Conservation (phyloP, 2,888 invertebrate genomes). For the Phyllotreta cruciferae region DNA sequence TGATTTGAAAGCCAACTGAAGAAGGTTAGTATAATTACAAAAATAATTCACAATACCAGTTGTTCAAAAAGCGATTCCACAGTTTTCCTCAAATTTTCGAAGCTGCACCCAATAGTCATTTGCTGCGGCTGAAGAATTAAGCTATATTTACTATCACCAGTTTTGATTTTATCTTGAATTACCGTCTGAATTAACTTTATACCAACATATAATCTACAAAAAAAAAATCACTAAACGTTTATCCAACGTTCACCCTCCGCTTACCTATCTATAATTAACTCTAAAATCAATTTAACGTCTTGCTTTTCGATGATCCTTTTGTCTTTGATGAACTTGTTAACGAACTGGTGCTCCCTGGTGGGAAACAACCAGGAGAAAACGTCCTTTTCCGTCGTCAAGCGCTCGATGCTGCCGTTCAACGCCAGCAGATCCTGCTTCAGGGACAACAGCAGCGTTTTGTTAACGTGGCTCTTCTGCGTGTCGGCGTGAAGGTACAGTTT, state of each 20-base stretch:
- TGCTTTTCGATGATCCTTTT: conserved; percentile 29
- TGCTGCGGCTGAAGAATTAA: conserved; percentile 33
- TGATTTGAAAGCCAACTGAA: no score
- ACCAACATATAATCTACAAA: conserved; percentile 38
- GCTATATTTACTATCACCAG: conserved; percentile 11
- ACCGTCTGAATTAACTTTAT: conserved; percentile 32
- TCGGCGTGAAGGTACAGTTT: not conserved
- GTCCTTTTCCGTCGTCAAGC: conserved; percentile 28
- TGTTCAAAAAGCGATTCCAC: conserved; percentile 13
- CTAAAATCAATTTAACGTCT: conserved; percentile 35
- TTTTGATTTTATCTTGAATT: conserved; percentile 21
- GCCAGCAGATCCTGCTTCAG: conserved; percentile 41
- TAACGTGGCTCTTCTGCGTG: conserved; percentile 36
- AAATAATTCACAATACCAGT: conserved; percentile 29
- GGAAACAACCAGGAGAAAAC: conserved; percentile 44
- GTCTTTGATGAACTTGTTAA: conserved; percentile 32
- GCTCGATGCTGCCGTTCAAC: conserved; percentile 36
- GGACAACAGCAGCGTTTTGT: conserved; percentile 39
- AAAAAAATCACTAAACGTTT: not conserved
- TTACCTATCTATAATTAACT: conserved; percentile 42
- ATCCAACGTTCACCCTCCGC: not conserved
- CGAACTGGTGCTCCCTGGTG: conserved; percentile 39
- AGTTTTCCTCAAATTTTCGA: conserved; percentile 34
- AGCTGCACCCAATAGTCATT: conserved; percentile 38
- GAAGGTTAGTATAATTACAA: not conserved